Base-by-base conservation (phyloP, 2,888 invertebrate genomes). In the Nemotelus pantherinus region DNA sequence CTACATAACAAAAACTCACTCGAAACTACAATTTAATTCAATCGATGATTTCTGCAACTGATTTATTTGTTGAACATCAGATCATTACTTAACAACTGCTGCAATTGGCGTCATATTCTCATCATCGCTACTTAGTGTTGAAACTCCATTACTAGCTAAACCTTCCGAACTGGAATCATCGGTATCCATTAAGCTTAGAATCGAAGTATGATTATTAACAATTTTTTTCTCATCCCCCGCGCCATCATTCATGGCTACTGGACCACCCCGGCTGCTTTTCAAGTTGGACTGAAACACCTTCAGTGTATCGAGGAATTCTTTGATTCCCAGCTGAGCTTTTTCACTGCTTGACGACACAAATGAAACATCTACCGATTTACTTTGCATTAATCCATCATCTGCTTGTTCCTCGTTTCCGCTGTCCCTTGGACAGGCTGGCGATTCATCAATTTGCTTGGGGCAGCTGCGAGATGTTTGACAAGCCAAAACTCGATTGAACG, bases 81-180 rank as follows among this genome's bases (percentile, higher is more conserved):
- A 1, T 25, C 25, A 25, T 25, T 25, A 25, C 25, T 25, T 25
- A 25, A 25, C 25, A 25, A 25, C 25, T 25, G 25, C 25, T 25
- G 25, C 25, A 25, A 25, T 25, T 25, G 25, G 25, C 25, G 25
- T 25, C 25, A 25, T 25, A 25, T 1, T 25, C 25, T 71, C 55
- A 41, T 43, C 68, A 3, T 68, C 50, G 44, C 55, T 71, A 44
- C 71, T 55, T 4, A 55, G 10, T 2, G 55, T 55, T 7, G 71
- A 71, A 9, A 53, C 9, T 2, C 43, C 71, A 9, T 71, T 71
- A n/a, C 71, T 71, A 5, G 43, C 55, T 39, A 55, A 25, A 43
- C 55, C 39, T 3, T 71, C 71, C 43, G 71, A 71, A 25, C 71
- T 71, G 4, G 71, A 55, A n/a, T 71, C 44, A 43, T 71, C 71